Evolutionary conservation across 37 sponge, comb jelly and placozoan species (phyloP).

Genomic region (Agelas oroides): DNA sequence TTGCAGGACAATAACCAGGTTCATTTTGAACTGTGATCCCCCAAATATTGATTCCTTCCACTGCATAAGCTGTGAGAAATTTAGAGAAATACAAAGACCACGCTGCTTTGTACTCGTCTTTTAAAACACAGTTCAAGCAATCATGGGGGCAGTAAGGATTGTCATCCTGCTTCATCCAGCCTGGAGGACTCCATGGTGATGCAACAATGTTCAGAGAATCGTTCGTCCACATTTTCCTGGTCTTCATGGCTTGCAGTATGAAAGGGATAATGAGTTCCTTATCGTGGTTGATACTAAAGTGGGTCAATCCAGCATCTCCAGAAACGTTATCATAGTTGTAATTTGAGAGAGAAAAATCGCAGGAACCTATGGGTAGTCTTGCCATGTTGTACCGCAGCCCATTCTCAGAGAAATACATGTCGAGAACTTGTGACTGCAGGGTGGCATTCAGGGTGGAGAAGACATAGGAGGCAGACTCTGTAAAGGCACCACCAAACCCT

Average conservation of each 20-base stretch:
- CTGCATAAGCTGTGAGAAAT: constrained; percentile 66
- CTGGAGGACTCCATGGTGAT: constrained; percentile 87
- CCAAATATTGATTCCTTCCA: constrained; percentile 69
- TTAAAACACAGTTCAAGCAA: constrained; percentile 43
- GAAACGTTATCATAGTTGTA: constrained; percentile 78
- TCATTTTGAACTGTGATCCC: constrained; percentile 88
- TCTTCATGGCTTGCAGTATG: constrained; percentile 55
- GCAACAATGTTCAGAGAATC: constrained; percentile 68
- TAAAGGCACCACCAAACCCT: constrained; percentile 94
- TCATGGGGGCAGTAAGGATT: constrained; percentile 38
- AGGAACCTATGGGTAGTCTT: constrained; percentile 81
- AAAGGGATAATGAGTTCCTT: constrained; percentile 70
- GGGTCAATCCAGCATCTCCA: constrained; percentile 61
- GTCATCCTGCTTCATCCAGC: constrained; percentile 77
- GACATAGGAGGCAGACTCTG: constrained; percentile 82
- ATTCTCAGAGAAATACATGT: constrained; percentile 80
- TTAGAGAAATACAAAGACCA: constrained; percentile 85
- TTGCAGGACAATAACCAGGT: constrained; percentile 63
- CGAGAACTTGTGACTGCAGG: constrained; percentile 61
- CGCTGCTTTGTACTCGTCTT: constrained; percentile 63
- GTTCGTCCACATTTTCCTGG: constrained; percentile 45
- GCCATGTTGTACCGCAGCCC: constrained; percentile 83
- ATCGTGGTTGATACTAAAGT: constrained; percentile 78
- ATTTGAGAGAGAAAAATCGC: constrained; percentile 74
- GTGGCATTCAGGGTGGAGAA: constrained; percentile 64